These are phyloP conservation scores for Orientallactaga sibirica DNA, from an alignment of 2,797 vertebrate genomes.

Conservation along the genomic window DNA sequence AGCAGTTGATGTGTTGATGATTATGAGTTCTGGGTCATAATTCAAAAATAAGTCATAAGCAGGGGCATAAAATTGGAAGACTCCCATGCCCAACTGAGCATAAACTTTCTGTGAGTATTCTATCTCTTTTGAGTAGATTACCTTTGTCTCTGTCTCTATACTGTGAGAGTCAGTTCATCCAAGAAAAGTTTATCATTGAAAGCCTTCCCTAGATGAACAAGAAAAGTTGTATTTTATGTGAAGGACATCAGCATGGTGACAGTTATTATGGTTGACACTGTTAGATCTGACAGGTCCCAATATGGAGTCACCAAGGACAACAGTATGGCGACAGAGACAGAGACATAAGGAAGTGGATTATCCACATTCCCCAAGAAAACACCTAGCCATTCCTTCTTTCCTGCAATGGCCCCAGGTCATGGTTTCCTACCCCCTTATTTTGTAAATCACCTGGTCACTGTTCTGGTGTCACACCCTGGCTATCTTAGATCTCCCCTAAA, in stretches of 20 bases:
- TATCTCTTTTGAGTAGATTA: not conserved
- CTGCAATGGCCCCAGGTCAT: too few species aligned
- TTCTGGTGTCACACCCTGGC: too few species aligned
- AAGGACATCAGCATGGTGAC: not conserved
- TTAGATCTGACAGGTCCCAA: too few species aligned
- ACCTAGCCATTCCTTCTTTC: too few species aligned
- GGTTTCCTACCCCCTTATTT: too few species aligned
- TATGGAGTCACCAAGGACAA: too few species aligned
- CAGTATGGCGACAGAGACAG: too few species aligned
- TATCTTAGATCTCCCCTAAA: too few species aligned
- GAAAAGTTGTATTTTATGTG: not conserved
- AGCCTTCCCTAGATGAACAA: not conserved
- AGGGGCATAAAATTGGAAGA: not conserved
- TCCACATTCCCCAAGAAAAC: too few species aligned
- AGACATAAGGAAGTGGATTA: too few species aligned
- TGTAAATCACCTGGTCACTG: too few species aligned
- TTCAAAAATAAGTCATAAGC: not conserved
- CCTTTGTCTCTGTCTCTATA: not conserved
- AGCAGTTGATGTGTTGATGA: not conserved
- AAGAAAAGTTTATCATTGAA: not conserved
- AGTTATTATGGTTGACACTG: not conserved
- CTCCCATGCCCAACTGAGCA: accelerated
- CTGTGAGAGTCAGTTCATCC: not conserved
- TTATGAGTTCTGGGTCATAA: not conserved
- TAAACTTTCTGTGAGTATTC: not conserved